Evolutionary conservation across 2,888 invertebrate species (phyloP).

Genomic region (Luffia ferchaultella): DNA sequence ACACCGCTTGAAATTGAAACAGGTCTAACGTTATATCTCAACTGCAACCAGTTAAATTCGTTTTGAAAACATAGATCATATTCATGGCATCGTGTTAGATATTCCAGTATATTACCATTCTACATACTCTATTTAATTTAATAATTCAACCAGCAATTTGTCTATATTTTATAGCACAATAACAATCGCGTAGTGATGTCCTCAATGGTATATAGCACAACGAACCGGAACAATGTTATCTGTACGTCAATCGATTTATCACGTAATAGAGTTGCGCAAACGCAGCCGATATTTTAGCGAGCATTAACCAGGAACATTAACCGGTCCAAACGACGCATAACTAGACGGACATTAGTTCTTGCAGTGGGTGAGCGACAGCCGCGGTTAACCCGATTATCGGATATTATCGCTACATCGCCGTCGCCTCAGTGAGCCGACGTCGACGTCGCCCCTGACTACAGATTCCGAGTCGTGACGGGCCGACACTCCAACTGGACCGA

Average conservation of each 20-base stretch:
- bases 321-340: conserved; percentile 43
- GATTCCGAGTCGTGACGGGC: conserved; percentile 39
- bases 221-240: conserved; percentile 35
- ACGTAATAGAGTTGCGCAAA: conserved; percentile 40
- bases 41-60: too few species aligned
- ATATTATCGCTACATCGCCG: conserved; percentile 44
- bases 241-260: conserved; percentile 39
- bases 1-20: too few species aligned
- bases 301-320: conserved; percentile 44
- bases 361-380: conserved; percentile 49
- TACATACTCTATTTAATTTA: too few species aligned
- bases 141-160: too few species aligned
- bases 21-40: too few species aligned
- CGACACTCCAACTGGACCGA: not conserved
- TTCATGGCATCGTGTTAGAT: too few species aligned
- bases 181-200: too few species aligned
- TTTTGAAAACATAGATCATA: too few species aligned
- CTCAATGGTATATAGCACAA: conserved; percentile 10
- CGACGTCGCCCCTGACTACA: conserved; percentile 25
- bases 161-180: too few species aligned
- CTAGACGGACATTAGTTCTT: conserved; percentile 47
- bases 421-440: conserved; percentile 8
- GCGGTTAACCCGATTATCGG: conserved; percentile 53
- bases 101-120: too few species aligned
- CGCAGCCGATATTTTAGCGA: conserved; percentile 40